phyloP scores from a whole-genome alignment of 2,797 vertebrate genomes.

The Phoeniculus purpureus region DNA sequence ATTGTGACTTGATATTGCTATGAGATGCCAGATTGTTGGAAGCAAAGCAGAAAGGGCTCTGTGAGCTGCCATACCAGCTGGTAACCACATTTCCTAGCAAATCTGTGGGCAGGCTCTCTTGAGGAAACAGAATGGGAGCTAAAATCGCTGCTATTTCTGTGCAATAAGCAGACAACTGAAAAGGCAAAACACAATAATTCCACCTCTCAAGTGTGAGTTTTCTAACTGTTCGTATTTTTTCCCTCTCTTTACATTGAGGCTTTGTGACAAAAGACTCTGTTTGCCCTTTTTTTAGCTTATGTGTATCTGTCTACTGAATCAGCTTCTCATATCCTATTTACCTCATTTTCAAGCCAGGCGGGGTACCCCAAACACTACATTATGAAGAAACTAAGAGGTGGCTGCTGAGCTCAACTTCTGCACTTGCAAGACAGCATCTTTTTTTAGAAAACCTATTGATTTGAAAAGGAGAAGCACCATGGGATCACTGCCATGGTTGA shows the following conservation, averaged over 20 bases:
- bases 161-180: conserved; percentile 58
- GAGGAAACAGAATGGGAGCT: conserved; percentile 66
- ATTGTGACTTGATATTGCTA: conserved; percentile 26
- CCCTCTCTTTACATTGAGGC: background rate
- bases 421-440: conserved; percentile 58
- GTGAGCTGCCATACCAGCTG: conserved; percentile 69
- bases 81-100: conserved; percentile 72
- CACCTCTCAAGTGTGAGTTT: conserved; percentile 34
- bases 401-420: conserved; percentile 19
- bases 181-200: conserved; percentile 55
- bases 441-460: conserved; percentile 36
- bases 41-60: conserved; percentile 66
- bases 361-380: background rate
- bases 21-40: conserved; percentile 58
- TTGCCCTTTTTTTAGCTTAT: background rate
- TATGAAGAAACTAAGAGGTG: conserved; percentile 13
- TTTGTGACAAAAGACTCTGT: conserved; percentile 23
- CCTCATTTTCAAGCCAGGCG: background rate
- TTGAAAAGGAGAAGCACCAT: background rate
- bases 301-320: background rate
- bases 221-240: conserved; percentile 17
- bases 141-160: conserved; percentile 67
- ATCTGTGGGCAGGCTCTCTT: conserved; percentile 69
- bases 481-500: background rate
- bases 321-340: background rate